phyloP scores from a whole-genome alignment of 2,888 invertebrate species.

The Leucophenga montana region DNA sequence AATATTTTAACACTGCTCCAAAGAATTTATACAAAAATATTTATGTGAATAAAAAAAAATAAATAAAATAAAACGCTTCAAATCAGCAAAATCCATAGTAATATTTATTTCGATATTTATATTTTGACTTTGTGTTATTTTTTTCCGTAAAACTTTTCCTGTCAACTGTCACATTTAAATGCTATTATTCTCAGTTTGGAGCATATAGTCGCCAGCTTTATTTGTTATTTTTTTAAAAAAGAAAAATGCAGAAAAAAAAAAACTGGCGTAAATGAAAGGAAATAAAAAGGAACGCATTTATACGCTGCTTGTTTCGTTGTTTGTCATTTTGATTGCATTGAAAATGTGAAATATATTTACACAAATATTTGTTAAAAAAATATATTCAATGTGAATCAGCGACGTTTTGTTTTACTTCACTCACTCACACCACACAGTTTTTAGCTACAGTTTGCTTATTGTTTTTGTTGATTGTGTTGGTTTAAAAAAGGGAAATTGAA shows the following conservation, averaged over 20 bases:
- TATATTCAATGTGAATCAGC: too few relatives aligned
- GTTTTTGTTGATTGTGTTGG: constrained; percentile 1
- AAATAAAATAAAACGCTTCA: neutral
- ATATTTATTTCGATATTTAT: constrained; percentile 10
- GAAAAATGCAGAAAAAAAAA: neutral
- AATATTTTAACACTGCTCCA: neutral
- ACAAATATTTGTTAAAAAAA: constrained; percentile 26
- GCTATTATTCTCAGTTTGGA: constrained; percentile 13
- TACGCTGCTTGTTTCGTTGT: neutral
- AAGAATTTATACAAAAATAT: constrained; percentile 12
- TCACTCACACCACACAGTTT: neutral
- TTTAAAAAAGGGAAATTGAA: constrained; percentile 1
- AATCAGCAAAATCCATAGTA: neutral
- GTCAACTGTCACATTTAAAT: constrained; percentile 26
- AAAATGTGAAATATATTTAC: constrained; percentile 27
- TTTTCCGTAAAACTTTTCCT: neutral
- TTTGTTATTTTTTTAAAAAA: neutral
- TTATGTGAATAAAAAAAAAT: neutral
- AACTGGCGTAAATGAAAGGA: too few relatives aligned
- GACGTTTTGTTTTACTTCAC: too few relatives aligned
- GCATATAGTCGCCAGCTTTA: neutral
- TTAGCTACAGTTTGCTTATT: neutral
- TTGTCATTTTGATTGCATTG: constrained; percentile 27
- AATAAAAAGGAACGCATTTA: neutral
- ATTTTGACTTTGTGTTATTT: constrained; percentile 1